Conservation (phyloP, 2,888 invertebrate genomes). For the Troglohyphantes excavatus region DNA sequence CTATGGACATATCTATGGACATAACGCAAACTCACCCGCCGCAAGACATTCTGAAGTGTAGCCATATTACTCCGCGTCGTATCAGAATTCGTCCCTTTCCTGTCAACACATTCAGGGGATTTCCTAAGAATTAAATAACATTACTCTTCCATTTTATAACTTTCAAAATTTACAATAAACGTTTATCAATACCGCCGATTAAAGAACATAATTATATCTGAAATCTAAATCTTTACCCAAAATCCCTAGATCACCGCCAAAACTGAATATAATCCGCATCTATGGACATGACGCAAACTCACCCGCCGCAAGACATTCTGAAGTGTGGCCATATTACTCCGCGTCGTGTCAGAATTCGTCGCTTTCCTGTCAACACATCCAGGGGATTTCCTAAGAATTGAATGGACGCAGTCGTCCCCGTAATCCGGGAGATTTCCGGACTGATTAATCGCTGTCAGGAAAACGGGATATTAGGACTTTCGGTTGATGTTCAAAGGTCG, state of each 20-base stretch:
- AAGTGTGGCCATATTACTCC: not conserved
- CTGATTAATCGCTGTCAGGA: slow-evolving; percentile 28
- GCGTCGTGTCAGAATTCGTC: not conserved
- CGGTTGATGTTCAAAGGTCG: slow-evolving; percentile 4
- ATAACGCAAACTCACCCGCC: not conserved
- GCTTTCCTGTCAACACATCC: slow-evolving; percentile 1
- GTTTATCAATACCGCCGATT: too few relatives aligned
- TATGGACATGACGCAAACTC: not conserved
- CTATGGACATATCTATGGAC: too few relatives aligned
- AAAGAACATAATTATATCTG: too few relatives aligned
- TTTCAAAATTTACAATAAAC: too few relatives aligned
- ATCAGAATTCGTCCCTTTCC: not conserved
- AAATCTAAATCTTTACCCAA: not conserved
- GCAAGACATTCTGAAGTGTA: not conserved
- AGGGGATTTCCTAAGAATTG: slow-evolving; percentile 29
- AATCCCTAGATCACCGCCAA: not conserved
- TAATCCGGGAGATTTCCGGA: slow-evolving; percentile 37
- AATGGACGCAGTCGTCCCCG: not conserved
- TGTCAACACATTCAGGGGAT: slow-evolving; percentile 14
- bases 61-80: not conserved
- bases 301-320: not conserved
- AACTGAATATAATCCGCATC: not conserved
- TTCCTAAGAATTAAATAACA: slow-evolving; percentile 24
- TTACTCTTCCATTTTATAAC: too few relatives aligned
- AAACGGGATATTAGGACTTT: not conserved